Evolutionary conservation across 2,888 invertebrate species (phyloP).

Genomic region (Papilio demoleus): DNA sequence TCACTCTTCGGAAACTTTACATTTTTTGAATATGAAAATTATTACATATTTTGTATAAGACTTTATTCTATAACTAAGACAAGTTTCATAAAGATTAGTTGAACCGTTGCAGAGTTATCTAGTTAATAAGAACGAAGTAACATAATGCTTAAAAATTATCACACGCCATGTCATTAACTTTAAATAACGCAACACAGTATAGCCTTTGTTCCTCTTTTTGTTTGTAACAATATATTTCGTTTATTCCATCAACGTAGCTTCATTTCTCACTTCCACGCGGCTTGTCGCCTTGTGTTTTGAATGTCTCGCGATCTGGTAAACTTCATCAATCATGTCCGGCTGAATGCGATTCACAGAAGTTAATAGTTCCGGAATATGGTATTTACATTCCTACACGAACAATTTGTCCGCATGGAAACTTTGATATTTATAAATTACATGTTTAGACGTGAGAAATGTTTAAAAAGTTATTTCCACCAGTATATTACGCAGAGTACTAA

Average conservation of each 20-base stretch:
- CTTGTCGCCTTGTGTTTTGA: slow-evolving; percentile 18
- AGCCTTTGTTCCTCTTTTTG: neutral
- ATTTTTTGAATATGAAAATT: too few relatives aligned
- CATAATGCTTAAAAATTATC: too few relatives aligned
- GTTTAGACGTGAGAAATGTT: neutral
- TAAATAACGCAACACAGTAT: too few relatives aligned
- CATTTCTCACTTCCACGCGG: slow-evolving; percentile 25
- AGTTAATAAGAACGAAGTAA: too few relatives aligned
- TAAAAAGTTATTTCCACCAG: too few relatives aligned
- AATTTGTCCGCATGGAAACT: neutral
- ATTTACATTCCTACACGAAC: neutral
- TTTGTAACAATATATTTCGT: slow-evolving; percentile 1
- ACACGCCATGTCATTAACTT: too few relatives aligned
- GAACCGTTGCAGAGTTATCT: too few relatives aligned
- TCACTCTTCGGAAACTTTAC: too few relatives aligned
- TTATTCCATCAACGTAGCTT: neutral
- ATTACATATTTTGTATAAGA: too few relatives aligned
- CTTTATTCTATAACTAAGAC: too few relatives aligned
- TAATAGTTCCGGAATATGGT: neutral
- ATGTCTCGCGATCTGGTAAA: slow-evolving; percentile 6
- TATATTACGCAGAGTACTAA: too few relatives aligned
- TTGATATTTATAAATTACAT: neutral
- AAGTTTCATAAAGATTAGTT: too few relatives aligned
- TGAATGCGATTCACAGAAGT: neutral
- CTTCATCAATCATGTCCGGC: slow-evolving; percentile 31